Percentiles rank a stretch among this genome's conserved stretches.
phyloP scores from a whole-genome alignment of 2,797 vertebrate genomes.

The Nyctalus aviator region DNA sequence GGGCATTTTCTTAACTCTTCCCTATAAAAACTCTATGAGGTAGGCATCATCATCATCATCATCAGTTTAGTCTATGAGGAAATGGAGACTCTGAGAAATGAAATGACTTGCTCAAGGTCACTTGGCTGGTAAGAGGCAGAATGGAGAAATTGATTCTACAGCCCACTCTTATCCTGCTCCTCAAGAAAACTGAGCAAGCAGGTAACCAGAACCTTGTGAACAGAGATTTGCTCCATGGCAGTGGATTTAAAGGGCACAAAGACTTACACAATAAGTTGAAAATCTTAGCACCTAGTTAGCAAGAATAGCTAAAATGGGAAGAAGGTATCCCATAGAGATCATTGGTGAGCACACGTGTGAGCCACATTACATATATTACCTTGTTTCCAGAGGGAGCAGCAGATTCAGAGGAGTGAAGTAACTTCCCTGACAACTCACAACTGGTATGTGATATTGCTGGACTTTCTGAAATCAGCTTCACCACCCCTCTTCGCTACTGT shows the following conservation, averaged over 20 bases:
- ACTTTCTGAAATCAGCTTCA: background rate
- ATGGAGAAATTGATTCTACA: background rate
- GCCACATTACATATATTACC: background rate
- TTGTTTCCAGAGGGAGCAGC: background rate
- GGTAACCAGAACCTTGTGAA: background rate
- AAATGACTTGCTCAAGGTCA: background rate
- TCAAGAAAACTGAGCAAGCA: background rate
- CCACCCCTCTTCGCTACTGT: background rate
- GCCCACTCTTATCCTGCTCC: background rate
- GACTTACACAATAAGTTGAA: background rate
- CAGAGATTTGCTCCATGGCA: background rate
- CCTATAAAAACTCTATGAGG: background rate
- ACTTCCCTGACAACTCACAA: background rate
- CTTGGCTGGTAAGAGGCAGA: background rate
- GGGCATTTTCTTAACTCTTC: background rate
- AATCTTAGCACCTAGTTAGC: conserved; percentile 1
- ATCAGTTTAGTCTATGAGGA: background rate
- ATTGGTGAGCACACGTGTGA: background rate
- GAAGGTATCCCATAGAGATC: background rate
- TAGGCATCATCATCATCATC: background rate
- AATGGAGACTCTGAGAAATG: background rate
- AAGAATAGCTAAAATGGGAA: conserved; percentile 24
- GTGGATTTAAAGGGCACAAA: background rate
- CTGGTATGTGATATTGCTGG: background rate
- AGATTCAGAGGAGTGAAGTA: background rate